These are phyloP conservation scores for Paramisgurnus dabryanus DNA, from an alignment of 2,113 vertebrate species.

Conservation along the genomic window DNA sequence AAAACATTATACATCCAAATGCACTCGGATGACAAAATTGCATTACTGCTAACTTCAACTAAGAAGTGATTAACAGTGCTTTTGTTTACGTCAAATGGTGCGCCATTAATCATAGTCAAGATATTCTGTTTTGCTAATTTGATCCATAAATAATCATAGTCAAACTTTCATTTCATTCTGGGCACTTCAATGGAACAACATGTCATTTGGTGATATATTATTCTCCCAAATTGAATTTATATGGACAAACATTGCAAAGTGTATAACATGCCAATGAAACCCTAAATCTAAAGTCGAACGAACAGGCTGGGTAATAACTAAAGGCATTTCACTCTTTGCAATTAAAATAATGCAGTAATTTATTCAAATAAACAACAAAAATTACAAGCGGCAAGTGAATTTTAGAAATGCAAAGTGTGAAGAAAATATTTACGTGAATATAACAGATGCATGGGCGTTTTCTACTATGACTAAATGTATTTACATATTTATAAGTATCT, in stretches of 20 bases:
- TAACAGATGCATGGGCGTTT: too few relatives aligned
- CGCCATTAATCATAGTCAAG: conserved; percentile 27
- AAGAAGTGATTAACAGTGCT: not conserved
- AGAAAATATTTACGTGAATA: too few relatives aligned
- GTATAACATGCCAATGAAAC: conserved; percentile 7
- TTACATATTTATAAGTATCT: too few relatives aligned
- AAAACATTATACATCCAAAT: conserved; percentile 40
- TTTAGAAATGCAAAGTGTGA: not conserved
- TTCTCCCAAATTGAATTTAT: conserved; percentile 28
- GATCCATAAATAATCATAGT: conserved; percentile 40
- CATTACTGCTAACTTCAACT: not conserved
- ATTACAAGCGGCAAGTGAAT: not conserved
- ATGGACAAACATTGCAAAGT: conserved; percentile 22
- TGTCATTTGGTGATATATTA: conserved; percentile 16
- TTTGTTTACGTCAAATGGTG: conserved; percentile 22
- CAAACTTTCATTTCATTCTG: conserved; percentile 44
- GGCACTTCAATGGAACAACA: conserved; percentile 19
- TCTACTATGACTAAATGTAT: too few relatives aligned
- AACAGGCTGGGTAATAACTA: not conserved
- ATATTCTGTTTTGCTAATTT: conserved; percentile 27
- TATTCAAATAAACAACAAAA: not conserved
- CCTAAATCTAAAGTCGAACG: conserved; percentile 9
- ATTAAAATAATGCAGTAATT: not conserved
- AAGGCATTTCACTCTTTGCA: not conserved
- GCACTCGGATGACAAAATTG: conserved; percentile 27